These are phyloP conservation scores for Pandion haliaetus DNA, from an alignment of 2,113 vertebrate genomes.

Conservation along the genomic window DNA sequence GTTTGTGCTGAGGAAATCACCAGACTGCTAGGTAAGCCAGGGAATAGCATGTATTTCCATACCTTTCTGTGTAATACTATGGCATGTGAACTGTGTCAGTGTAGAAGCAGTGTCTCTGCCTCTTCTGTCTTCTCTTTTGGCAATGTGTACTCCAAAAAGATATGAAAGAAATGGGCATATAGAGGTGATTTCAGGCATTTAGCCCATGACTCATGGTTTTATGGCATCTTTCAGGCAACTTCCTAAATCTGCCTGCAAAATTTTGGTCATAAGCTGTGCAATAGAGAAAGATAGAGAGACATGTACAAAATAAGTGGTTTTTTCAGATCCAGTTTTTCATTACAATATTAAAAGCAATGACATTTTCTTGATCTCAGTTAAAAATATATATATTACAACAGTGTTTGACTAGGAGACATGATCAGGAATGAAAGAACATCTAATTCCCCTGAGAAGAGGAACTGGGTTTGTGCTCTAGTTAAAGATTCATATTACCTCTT, in stretches of 20 bases:
- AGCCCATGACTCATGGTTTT: neutral
- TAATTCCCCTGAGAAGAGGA: neutral
- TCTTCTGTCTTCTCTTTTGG: neutral
- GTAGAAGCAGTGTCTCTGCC: neutral
- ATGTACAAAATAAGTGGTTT: neutral
- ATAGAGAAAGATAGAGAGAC: neutral
- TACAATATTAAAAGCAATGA: neutral
- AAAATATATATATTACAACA: neutral
- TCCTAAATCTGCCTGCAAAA: neutral
- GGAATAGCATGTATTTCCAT: neutral
- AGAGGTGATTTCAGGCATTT: neutral
- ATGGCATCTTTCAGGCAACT: neutral
- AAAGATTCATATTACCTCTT: neutral
- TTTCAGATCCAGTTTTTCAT: neutral
- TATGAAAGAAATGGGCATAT: neutral
- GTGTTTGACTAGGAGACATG: neutral
- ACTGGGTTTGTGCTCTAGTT: neutral
- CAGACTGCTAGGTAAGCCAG: neutral
- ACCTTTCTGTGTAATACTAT: neutral
- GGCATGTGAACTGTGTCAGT: rapidly evolving
- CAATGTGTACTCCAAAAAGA: neutral
- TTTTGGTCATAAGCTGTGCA: neutral
- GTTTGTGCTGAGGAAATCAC: neutral
- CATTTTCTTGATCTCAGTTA: neutral
- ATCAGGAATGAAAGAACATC: neutral